Evolutionary conservation across 2,888 invertebrate species (phyloP).

Genomic region (Agrypnus murinus): DNA sequence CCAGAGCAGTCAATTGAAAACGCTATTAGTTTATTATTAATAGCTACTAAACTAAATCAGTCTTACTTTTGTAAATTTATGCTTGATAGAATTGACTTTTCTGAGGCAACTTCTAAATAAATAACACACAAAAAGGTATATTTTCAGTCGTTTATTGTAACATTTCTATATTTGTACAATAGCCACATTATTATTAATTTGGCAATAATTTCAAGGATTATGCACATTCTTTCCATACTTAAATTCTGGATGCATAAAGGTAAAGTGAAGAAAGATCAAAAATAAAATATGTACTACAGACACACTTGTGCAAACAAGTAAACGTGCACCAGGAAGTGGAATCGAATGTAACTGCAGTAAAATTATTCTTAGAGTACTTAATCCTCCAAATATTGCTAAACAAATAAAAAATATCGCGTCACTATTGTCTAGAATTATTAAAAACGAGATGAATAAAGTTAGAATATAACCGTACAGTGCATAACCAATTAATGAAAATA

Average conservation of each 20-base stretch:
- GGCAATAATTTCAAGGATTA: no score
- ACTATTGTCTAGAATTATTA: conserved; percentile 69
- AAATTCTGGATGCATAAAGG: conserved; percentile 72
- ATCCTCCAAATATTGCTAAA: conserved; percentile 71
- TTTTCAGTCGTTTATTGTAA: no score
- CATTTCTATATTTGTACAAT: no score
- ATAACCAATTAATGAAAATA: conserved; percentile 71
- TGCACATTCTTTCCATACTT: conserved; percentile 62
- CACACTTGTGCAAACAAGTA: conserved; percentile 72
- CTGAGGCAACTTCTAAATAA: no score
- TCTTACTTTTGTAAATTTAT: no score
- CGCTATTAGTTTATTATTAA: no score
- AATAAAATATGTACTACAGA: conserved; percentile 71
- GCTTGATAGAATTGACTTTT: no score
- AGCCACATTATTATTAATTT: no score
- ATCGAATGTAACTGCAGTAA: conserved; percentile 71
- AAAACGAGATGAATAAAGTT: conserved; percentile 68
- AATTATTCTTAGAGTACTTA: conserved; percentile 71
- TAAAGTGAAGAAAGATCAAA: conserved; percentile 73
- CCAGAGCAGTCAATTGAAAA: no score
- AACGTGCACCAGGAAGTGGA: conserved; percentile 69
- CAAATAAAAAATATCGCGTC: conserved; percentile 67
- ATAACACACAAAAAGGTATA: no score
- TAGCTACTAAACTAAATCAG: no score
- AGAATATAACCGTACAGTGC: conserved; percentile 72